Base-by-base conservation (phyloP, 2,797 vertebrate genomes). In the Cetoscarus ocellatus region DNA sequence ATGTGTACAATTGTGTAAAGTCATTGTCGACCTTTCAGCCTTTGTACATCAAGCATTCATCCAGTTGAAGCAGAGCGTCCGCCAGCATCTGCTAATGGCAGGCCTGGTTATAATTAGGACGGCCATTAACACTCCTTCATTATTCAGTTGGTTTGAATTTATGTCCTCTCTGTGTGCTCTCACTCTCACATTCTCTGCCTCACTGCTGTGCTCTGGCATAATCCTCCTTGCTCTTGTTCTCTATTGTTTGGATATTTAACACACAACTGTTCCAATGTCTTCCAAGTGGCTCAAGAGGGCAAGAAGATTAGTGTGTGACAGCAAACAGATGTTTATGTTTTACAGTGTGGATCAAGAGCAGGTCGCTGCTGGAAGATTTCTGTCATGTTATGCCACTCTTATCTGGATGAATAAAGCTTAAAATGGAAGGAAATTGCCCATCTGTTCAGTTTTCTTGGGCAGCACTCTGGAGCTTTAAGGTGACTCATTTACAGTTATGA, bases 41-140 rank as follows among this genome's bases (percentile, higher is more conserved):
- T 57, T 56, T 9, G 44, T 10, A 67, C 54, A 48, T 38, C n/a
- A 47, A 56, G 79, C 68, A 64, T 77, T 82, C 40, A 34, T 84
- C 73, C 73, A 81, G 58, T 77, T 75, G 79, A 53, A 65, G 62
- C 69, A 75, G 45, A 78, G 55, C 10, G 56, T 77, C 80, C 77
- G 83, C 75, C 79, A 80, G 82, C 86, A 82, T 86, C 84, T 89
- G 89, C 84, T 93, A 92, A 92, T 88, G 86, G 70, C 63, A 62
- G 83, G 74, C 68, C 62, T 87, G 72, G 91, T 91, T 92, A 92
- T 93, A 94, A 94, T 94, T 92, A 93, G 91, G 73, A 79, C 67
- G 75, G 77, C 86, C 87, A 91, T 94, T 95, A 93, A 84, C 86
- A 80, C 76, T 91, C 73, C 90, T 92, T 87, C 84, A 92, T 94